phyloP scores from a whole-genome alignment of 2,888 invertebrate genomes.

The Ophioninae sp. region DNA sequence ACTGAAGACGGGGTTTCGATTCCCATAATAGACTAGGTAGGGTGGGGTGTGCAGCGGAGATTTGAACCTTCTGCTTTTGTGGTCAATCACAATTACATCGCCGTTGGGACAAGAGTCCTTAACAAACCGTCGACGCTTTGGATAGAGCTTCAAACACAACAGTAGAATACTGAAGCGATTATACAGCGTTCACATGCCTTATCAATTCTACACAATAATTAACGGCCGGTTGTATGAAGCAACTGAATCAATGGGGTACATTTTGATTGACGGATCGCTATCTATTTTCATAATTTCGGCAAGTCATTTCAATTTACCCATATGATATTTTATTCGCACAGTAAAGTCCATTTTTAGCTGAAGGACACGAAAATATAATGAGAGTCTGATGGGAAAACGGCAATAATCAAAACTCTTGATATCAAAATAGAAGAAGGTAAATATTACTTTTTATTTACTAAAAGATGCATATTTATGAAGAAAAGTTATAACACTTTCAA shows the following conservation, averaged over 20 bases:
- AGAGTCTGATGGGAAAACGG: too few relatives aligned
- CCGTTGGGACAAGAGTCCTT: neutral
- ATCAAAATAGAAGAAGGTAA: neutral
- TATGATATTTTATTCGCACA: too few relatives aligned
- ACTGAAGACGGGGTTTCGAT: neutral
- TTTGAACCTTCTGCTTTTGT: too few relatives aligned
- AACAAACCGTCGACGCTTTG: neutral
- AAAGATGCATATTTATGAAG: neutral
- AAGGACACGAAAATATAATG: too few relatives aligned
- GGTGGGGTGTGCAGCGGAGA: neutral
- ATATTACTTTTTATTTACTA: too few relatives aligned
- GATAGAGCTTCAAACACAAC: neutral
- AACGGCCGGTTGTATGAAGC: neutral
- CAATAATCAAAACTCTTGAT: neutral
- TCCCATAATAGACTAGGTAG: neutral
- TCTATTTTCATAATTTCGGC: too few relatives aligned
- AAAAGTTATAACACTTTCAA: too few relatives aligned
- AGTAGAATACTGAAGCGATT: neutral
- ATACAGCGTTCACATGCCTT: neutral
- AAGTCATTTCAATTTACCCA: too few relatives aligned
- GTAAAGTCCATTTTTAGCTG: too few relatives aligned
- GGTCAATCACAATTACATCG: conserved; percentile 3
- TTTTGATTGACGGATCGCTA: too few relatives aligned
- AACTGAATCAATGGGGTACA: too few relatives aligned
- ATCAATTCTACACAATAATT: neutral